phyloP scores from a whole-genome alignment of 2,113 vertebrate genomes.

The Lophura nycthemera region DNA sequence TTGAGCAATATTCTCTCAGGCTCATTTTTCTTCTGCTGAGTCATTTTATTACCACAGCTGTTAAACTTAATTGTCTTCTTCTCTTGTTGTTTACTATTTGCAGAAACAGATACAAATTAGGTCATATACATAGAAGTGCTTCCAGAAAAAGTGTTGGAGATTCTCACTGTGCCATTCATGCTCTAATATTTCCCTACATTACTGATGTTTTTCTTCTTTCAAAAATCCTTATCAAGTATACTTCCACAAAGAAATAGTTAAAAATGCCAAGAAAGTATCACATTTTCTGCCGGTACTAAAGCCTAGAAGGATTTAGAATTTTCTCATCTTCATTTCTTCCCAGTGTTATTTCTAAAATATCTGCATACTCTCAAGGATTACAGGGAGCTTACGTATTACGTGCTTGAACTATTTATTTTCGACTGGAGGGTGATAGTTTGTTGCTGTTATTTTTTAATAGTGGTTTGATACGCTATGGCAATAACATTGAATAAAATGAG shows the following conservation, averaged over 20 bases:
- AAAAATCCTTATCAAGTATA: background rate
- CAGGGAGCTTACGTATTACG: background rate
- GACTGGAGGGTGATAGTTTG: background rate
- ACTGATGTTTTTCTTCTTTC: background rate
- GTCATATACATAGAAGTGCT: background rate
- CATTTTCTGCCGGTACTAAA: background rate
- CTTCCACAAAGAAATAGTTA: conserved; percentile 9
- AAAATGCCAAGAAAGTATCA: background rate
- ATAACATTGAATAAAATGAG: background rate
- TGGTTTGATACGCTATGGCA: background rate
- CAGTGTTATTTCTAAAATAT: background rate
- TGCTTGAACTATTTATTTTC: background rate
- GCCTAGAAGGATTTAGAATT: background rate
- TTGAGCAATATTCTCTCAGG: background rate
- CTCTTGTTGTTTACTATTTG: background rate
- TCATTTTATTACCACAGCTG: background rate
- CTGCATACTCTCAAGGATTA: background rate
- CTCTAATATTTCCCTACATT: background rate
- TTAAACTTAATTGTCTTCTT: background rate
- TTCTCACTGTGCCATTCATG: background rate
- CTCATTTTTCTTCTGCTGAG: background rate
- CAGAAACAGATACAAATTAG: background rate
- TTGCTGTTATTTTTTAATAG: background rate
- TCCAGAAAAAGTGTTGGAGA: background rate
- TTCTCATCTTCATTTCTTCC: background rate